A percentile compares a stretch with the other conserved stretches of the same genome.
Conservation (phyloP, 1,140 invertebrate species). For the Andrena cerasifolii region DNA sequence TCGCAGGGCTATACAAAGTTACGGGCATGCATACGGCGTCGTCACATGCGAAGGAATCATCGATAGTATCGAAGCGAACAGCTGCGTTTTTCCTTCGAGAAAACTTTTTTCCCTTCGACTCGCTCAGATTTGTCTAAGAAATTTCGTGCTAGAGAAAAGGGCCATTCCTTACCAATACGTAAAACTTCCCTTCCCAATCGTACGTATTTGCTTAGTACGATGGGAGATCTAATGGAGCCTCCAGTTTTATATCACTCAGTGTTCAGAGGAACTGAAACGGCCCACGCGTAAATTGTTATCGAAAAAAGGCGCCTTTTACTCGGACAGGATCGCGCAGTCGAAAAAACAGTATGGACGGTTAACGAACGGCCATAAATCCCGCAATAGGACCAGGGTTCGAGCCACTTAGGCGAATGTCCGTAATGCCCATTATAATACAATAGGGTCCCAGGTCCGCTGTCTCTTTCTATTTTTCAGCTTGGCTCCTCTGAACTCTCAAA, state of each 20-base stretch:
- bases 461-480: constrained; percentile 36
- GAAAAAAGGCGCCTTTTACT: neutral
- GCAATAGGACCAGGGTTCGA: constrained; percentile 60
- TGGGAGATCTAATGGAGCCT: too few species aligned
- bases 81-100: constrained; percentile 63
- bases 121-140: neutral
- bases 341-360: constrained; percentile 55
- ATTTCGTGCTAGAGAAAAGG: too few species aligned
- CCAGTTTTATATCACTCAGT: neutral
- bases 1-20: constrained; percentile 75
- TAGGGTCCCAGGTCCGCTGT: constrained; percentile 53
- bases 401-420: constrained; percentile 70
- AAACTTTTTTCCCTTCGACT: constrained; percentile 4
- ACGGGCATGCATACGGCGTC: constrained; percentile 40
- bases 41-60: constrained; percentile 58
- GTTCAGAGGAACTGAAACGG: neutral
- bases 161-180: too few species aligned
- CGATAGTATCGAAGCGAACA: constrained; percentile 62
- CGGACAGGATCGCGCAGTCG: neutral
- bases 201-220: too few species aligned
- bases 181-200: too few species aligned
- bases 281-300: neutral
- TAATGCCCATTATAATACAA: constrained; percentile 81
- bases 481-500: constrained; percentile 64
- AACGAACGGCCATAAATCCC: constrained; percentile 74